phyloP scores from a whole-genome alignment of 2,888 invertebrate genomes.

The Ectropis crepuscularia region DNA sequence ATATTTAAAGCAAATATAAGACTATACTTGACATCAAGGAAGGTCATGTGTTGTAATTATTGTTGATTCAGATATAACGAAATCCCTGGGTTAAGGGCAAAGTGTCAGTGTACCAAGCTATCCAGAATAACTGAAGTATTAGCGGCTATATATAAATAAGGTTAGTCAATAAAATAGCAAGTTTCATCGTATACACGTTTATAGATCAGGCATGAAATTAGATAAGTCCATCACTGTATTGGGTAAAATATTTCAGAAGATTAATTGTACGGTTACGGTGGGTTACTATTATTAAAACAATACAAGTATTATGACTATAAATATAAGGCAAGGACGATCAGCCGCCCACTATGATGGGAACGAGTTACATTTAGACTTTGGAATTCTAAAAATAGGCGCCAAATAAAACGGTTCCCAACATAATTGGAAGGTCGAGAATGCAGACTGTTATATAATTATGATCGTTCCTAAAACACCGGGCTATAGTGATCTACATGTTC shows the following conservation, averaged over 20 bases:
- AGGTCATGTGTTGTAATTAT: too few species aligned
- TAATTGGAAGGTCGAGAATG: conserved; percentile 4
- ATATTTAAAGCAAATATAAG: too few species aligned
- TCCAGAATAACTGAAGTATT: too few species aligned
- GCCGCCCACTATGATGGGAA: conserved; percentile 4
- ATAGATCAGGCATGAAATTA: conserved; percentile 37
- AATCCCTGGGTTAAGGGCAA: too few species aligned
- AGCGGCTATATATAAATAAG: neutral
- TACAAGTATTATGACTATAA: neutral
- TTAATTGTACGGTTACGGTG: conserved; percentile 15
- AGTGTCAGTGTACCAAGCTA: too few species aligned
- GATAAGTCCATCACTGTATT: conserved; percentile 28
- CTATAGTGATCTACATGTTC: conserved; percentile 50
- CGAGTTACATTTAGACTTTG: conserved; percentile 1
- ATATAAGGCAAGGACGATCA: conserved; percentile 4
- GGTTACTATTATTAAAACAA: conserved; percentile 11
- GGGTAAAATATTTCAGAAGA: conserved; percentile 16
- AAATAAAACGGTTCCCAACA: conserved; percentile 20
- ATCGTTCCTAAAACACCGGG: conserved; percentile 50
- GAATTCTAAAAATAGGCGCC: conserved; percentile 2
- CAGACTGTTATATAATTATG: conserved; percentile 31
- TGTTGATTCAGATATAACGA: too few species aligned
- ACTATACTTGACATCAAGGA: too few species aligned
- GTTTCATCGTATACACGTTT: conserved; percentile 41
- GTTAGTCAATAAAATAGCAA: conserved; percentile 19